Base-by-base conservation (phyloP, 2,888 invertebrate genomes). In the Falcaria lacertinaria region DNA sequence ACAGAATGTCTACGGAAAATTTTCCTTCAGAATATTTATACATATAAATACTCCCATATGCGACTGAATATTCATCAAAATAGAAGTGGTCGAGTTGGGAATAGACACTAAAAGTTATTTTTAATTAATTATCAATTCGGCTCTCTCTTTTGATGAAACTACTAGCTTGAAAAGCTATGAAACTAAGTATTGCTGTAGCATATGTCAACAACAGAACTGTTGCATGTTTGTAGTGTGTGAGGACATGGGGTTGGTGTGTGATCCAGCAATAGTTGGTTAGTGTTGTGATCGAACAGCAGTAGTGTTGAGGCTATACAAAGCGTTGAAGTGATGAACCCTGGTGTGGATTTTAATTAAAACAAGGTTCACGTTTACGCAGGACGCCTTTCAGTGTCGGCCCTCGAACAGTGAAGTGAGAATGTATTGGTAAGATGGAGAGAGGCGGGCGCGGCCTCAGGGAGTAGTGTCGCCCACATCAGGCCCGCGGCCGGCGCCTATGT, bases 381-480 rank as follows among this genome's bases (percentile, higher is more conserved):
- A 19, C 19, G 19, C 19, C 19, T 19, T 28, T 11, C 7, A 28
- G 28, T 28, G 28, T 28, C 7, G 11, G 19, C 4, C 6, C 6
- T 6, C 19, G 6, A 3, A 11, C 3, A 28, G 7, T 11, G 28
- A 28, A 2, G 8, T 25, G 16, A 19, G 19, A 16, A 22, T 35
- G 35, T 35, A 13, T 36, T 39, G 39, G 28, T 16, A 38, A 17
- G 16, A 42, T n/a, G 46, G 44, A 43, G 32, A 5, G 34, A n/a
- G 41, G 46, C 25, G 37, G 52, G 53, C 47, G 51, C 55, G 48
- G 59, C 60, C 63, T 52, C 44, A 81, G 80, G 81, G 82, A 57
- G 80, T 80, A 80, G 58, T 55, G 50, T 72, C 66, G 75, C 74
- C 69, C 74, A 70, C 66, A 65, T 52, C 54, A 53, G 48, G 22